Evolutionary conservation across 2,888 invertebrate species (phyloP).

Genomic region (Meganola albula): DNA sequence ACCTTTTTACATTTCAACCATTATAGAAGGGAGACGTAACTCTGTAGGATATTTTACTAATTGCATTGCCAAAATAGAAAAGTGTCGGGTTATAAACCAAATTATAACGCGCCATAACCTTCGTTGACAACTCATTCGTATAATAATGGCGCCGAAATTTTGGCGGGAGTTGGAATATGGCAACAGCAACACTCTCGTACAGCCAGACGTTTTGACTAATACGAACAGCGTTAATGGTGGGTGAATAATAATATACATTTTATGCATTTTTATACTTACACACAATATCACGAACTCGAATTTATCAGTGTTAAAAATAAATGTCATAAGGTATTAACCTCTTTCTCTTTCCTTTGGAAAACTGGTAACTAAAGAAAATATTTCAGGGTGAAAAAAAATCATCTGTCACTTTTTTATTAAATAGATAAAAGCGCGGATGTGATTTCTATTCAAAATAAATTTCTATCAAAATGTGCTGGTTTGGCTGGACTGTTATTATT

Average conservation of each 20-base stretch:
- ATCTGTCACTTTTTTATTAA: neutral
- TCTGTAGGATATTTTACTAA: too few relatives aligned
- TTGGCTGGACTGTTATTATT: conserved; percentile 60
- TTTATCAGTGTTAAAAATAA: too few relatives aligned
- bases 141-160: conserved; percentile 70
- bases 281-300: neutral
- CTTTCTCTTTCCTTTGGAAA: too few relatives aligned
- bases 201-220: conserved; percentile 53
- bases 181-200: conserved; percentile 40
- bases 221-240: conserved; percentile 56
- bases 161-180: conserved; percentile 51
- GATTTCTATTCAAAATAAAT: too few relatives aligned
- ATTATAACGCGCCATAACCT: conserved; percentile 75
- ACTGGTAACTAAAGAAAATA: too few relatives aligned
- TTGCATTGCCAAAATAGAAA: conserved; percentile 53
- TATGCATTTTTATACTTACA: conserved; percentile 42
- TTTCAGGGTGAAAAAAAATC: neutral
- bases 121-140: conserved; percentile 68
- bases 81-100: conserved; percentile 72
- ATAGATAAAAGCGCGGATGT: too few relatives aligned
- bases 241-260: conserved; percentile 63
- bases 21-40: too few relatives aligned
- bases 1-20: too few relatives aligned
- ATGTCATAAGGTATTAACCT: too few relatives aligned
- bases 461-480: conserved; percentile 49